Conservation (phyloP, 2,888 invertebrate species). For the Thumatha senex region DNA sequence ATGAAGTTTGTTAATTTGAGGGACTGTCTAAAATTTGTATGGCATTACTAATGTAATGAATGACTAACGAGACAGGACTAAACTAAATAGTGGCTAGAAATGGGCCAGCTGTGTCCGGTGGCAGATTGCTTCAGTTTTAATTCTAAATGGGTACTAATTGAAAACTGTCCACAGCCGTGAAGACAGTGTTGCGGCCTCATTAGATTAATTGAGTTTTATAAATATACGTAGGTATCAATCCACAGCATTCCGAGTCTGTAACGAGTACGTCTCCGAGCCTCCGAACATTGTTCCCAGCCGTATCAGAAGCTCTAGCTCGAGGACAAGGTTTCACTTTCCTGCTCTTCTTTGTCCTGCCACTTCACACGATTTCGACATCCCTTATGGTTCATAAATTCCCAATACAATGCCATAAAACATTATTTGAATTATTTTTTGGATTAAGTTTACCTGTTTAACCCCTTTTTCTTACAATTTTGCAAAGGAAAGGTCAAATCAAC, state of each 20-base stretch:
- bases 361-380: no score
- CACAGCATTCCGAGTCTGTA: no score
- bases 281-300: no score
- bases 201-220: constrained; percentile 2
- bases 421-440: neutral
- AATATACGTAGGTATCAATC: neutral
- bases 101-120: constrained; percentile 80
- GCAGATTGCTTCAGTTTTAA: constrained; percentile 73
- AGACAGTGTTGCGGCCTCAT: constrained; percentile 35
- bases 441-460: neutral
- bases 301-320: no score
- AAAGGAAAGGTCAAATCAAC: constrained; percentile 31
- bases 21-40: constrained; percentile 40
- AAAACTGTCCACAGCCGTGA: constrained; percentile 65
- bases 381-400: no score
- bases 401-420: no score
- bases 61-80: constrained; percentile 80
- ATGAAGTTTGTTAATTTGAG: constrained; percentile 5
- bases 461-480: constrained; percentile 1
- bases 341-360: no score
- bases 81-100: constrained; percentile 79
- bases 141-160: constrained; percentile 80
- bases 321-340: no score
- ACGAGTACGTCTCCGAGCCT: no score
- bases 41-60: constrained; percentile 79